phyloP scores from a whole-genome alignment of 2,113 vertebrate species.

The Perca fluviatilis region DNA sequence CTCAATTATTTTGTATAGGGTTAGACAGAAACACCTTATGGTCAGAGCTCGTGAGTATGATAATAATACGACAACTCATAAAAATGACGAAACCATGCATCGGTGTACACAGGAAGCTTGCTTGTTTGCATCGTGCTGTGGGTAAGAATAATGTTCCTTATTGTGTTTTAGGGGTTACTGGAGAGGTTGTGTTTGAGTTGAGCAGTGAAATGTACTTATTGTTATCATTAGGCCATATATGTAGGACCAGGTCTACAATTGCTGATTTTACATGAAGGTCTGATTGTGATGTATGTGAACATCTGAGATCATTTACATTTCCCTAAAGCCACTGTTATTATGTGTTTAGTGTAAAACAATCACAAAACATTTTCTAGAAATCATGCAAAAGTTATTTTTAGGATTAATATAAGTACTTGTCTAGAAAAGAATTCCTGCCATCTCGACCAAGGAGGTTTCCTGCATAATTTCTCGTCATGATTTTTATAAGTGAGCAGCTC shows the following conservation, averaged over 20 bases:
- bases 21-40: neutral
- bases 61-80: neutral
- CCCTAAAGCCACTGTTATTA: too few relatives aligned
- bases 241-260: neutral
- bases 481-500: neutral
- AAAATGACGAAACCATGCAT: neutral
- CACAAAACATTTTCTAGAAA: neutral
- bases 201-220: neutral
- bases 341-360: neutral
- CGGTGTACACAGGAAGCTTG: neutral
- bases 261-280: neutral
- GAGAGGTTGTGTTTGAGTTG: neutral
- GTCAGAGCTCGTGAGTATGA: slow-evolving; percentile 18
- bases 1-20: neutral
- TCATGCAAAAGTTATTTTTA: neutral
- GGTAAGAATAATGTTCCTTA: slow-evolving; percentile 49
- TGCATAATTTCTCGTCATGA: neutral
- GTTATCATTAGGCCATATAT: too few relatives aligned
- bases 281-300: neutral
- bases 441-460: neutral
- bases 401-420: neutral
- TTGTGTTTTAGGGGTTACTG: neutral
- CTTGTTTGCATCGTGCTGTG: slow-evolving; percentile 1
- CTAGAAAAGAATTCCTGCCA: neutral
- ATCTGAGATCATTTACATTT: neutral